Percentiles rank a stretch among this genome's conserved stretches.
Evolutionary conservation across 2,797 vertebrate species (phyloP).

Genomic region (Clarias fuscus): DNA sequence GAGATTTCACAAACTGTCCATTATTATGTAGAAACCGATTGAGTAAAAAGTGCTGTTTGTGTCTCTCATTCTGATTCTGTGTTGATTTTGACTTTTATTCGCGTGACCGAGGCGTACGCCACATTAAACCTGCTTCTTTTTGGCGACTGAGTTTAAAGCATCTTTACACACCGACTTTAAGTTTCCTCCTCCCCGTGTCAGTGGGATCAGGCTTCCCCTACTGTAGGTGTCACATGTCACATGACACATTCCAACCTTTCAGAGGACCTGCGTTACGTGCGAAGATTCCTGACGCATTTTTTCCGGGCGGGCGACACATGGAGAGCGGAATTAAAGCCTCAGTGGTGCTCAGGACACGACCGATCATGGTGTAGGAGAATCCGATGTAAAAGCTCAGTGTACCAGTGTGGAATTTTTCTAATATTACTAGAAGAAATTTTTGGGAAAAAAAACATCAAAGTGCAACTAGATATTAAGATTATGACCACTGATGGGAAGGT

Average conservation of each 20-base stretch:
- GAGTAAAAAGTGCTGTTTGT: too few relatives aligned
- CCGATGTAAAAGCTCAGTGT: not conserved
- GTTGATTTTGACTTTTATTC: not conserved
- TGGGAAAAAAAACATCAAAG: not conserved
- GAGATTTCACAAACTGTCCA: not conserved
- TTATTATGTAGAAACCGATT: too few relatives aligned
- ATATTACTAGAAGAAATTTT: too few relatives aligned
- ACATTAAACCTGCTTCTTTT: not conserved
- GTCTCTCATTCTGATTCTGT: too few relatives aligned
- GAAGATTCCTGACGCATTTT: not conserved
- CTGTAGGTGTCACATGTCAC: not conserved
- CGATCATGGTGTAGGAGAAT: not conserved
- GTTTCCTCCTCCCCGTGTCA: not conserved
- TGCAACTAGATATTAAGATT: not conserved
- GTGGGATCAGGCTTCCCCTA: not conserved
- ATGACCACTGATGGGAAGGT: too few relatives aligned
- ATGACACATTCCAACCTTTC: constrained; percentile 18
- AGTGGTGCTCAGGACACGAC: not conserved
- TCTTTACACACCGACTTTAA: not conserved
- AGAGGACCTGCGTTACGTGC: too few relatives aligned
- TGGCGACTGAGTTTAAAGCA: not conserved
- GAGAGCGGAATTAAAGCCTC: not conserved
- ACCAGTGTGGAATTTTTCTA: too few relatives aligned
- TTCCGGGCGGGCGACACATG: not conserved
- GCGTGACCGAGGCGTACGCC: not conserved